phyloP scores from a whole-genome alignment of 2,113 vertebrate genomes.

The Leucosticte australis region DNA sequence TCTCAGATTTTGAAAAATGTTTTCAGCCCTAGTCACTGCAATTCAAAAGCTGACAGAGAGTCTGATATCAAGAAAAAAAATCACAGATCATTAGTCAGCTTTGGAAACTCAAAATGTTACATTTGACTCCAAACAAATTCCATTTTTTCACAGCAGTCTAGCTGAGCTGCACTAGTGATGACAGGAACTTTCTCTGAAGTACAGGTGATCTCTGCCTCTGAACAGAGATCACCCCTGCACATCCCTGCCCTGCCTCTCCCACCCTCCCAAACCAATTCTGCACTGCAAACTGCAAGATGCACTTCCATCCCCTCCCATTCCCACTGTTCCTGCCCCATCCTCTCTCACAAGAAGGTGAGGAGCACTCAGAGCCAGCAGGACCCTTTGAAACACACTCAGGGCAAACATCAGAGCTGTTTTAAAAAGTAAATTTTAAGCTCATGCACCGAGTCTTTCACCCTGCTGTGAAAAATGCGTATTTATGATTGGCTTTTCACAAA shows the following conservation, averaged over 20 bases:
- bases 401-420: neutral
- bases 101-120: neutral
- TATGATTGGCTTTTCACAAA: no score
- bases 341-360: neutral
- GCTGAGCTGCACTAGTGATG: neutral
- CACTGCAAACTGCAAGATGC: neutral
- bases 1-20: neutral
- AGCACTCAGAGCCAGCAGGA: neutral
- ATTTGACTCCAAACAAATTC: neutral
- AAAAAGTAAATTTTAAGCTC: neutral
- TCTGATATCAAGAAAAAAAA: neutral
- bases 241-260: neutral
- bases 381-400: neutral
- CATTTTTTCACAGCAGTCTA: neutral
- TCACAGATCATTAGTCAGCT: neutral
- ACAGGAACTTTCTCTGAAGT: neutral
- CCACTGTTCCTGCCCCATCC: neutral
- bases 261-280: neutral
- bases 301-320: neutral
- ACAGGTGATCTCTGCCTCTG: fast-evolving
- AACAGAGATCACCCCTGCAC: neutral
- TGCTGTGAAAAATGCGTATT: no score
- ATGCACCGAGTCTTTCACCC: neutral
- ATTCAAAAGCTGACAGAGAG: neutral
- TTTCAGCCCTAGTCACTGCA: neutral